These are phyloP conservation scores for Pseudomyrmex flavicornis DNA, from an alignment of 1,140 invertebrate species.

Conservation along the genomic window DNA sequence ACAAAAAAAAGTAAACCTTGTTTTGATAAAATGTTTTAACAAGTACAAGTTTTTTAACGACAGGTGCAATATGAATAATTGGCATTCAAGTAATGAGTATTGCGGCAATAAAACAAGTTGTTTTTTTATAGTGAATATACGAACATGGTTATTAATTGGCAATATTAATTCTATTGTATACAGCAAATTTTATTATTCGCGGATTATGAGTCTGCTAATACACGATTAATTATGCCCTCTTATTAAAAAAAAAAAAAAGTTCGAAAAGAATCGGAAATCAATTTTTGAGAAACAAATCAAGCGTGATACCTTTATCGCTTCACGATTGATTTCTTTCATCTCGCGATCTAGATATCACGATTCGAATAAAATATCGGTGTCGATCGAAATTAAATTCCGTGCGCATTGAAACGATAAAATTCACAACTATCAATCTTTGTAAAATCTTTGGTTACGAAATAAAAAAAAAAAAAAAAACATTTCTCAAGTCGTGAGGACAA, in stretches of 20 bases:
- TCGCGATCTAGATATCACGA: slow-evolving; percentile 31
- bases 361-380: slow-evolving; percentile 26
- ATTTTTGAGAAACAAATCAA: neutral
- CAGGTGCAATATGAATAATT: neutral
- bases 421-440: no score
- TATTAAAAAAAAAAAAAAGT: neutral
- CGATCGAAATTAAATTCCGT: slow-evolving; percentile 21
- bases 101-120: neutral
- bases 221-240: neutral
- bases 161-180: slow-evolving; percentile 1
- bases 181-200: neutral
- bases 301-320: neutral
- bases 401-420: neutral
- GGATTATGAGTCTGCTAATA: neutral
- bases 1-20: neutral
- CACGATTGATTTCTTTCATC: slow-evolving; percentile 23
- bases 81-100: neutral
- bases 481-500: neutral
- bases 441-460: neutral
- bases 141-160: slow-evolving; percentile 14
- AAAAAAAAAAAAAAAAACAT: neutral
- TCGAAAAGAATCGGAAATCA: slow-evolving; percentile 6
- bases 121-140: neutral
- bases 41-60: no score
- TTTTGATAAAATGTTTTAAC: no score